A percentile compares a stretch with the other conserved stretches of the same genome.
Conservation (phyloP, 2,797 vertebrate genomes). For the Notamacropus eugenii region DNA sequence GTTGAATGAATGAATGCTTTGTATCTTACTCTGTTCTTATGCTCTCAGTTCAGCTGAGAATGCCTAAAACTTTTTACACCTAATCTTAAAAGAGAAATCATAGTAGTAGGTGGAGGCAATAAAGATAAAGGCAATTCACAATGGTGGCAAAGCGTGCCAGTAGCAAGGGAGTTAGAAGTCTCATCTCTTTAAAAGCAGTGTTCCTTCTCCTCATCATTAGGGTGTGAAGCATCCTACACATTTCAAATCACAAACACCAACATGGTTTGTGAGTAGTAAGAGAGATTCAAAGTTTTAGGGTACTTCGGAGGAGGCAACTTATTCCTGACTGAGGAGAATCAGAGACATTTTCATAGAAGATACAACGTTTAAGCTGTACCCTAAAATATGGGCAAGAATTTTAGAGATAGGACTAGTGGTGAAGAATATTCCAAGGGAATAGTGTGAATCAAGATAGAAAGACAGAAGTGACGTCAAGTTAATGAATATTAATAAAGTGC, state of each 20-base stretch:
- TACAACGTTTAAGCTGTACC: background rate
- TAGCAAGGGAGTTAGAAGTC: background rate
- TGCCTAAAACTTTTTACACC: background rate
- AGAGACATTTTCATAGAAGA: background rate
- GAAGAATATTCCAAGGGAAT: background rate
- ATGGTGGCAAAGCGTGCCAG: constrained; percentile 4
- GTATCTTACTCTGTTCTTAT: background rate
- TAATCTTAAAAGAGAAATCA: constrained; percentile 38
- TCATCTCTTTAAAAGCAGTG: constrained; percentile 3
- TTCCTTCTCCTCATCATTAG: background rate
- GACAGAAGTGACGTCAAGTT: background rate
- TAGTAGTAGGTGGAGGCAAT: constrained; percentile 4
- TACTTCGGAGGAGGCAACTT: background rate
- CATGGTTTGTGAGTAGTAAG: background rate
- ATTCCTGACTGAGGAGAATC: background rate
- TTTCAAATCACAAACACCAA: background rate
- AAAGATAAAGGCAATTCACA: background rate
- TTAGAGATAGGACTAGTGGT: background rate
- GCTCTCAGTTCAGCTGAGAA: background rate
- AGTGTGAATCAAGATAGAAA: background rate
- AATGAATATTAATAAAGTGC: background rate
- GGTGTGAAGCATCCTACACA: constrained; percentile 6
- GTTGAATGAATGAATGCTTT: background rate
- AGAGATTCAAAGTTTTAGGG: background rate
- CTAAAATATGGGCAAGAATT: background rate